Conservation (phyloP, 2,113 vertebrate genomes). For the Trichechus manatus region DNA sequence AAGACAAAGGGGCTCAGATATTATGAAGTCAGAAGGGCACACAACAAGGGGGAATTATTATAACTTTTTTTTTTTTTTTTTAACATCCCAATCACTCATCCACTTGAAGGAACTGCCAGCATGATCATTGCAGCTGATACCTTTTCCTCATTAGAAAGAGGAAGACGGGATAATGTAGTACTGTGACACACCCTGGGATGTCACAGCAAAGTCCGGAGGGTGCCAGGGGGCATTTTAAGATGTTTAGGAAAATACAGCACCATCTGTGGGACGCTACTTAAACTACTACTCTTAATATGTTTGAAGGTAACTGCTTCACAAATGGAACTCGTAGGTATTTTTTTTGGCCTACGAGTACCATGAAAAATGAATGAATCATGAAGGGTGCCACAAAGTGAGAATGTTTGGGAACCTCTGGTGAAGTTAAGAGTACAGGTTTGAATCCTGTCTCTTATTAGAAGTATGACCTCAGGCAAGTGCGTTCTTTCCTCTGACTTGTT, state of each 20-base stretch:
- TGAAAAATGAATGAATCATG: not conserved
- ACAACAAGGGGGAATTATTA: not conserved
- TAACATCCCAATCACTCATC: not conserved
- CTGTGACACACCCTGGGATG: not conserved
- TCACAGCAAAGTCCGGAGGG: not conserved
- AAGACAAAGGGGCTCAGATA: not conserved
- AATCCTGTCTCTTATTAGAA: not conserved
- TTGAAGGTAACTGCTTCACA: not conserved
- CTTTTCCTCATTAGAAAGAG: not conserved
- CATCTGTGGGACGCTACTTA: not conserved
- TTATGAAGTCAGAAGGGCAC: not conserved
- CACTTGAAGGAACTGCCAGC: not conserved
- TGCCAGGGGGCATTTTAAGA: not conserved
- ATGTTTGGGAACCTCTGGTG: not conserved
- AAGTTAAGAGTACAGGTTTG: not conserved
- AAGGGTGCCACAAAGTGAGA: not conserved
- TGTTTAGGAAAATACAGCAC: not conserved
- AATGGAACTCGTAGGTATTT: not conserved
- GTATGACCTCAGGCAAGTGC: not conserved
- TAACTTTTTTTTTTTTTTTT: not conserved
- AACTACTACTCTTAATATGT: not conserved
- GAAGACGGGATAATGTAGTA: not conserved
- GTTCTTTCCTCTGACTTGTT: not conserved
- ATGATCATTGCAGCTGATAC: not conserved
- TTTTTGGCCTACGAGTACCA: not conserved